Base-by-base conservation (phyloP, 1,140 invertebrate genomes). In the Aphelinus certus region DNA sequence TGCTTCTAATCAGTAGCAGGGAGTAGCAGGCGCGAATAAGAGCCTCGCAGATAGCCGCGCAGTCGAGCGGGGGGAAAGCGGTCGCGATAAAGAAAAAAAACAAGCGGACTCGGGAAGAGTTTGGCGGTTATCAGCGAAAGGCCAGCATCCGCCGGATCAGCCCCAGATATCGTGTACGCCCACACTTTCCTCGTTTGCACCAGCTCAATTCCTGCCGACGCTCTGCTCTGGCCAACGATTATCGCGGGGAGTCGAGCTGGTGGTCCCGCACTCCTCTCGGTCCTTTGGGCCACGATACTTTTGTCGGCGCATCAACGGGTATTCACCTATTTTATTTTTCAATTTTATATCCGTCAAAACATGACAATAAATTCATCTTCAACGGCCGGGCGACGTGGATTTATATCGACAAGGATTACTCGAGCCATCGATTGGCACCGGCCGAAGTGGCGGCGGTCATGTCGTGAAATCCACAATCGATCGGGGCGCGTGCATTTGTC, bases 81-180 rank as follows among this genome's bases (percentile, higher is more conserved):
- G 47, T 60, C 67, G 79, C 62, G 73, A 68, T 77, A 76, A 74
- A 78, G 72, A 5, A 83, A 80, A 83, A 81, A 83, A 81, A 83
- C 56, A 53, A 45, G 9, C 10, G 48, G 75, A 79, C 83, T 81
- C 70, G 81, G 84, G 65, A 83, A 85, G 81, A 84, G 81, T 81
- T 82, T 66, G 3, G 53, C 49, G 60, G 51, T 83, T 85, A 84
- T 85, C 83, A 76, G 72, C 65, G 63, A 79, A 82, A 83, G 80
- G 60, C 83, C 80, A 79, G 81, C 84, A 85, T 85, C 84, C 84
- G 84, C 83, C 83, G 84, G 83, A 85, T 85, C 83, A 85, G 83
- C 83, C 84, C 84, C 77, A 68, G 69, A 77, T 76, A 78, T 74
- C 47, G 4, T 48, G 43, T 1, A 60, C 82, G 79, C 84, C 84